Evolutionary conservation across 64 coral and sea anemone species (phyloP), one percentile per base, ranked within the genome.

Genomic region (Cladopsammia gracilis): DNA sequence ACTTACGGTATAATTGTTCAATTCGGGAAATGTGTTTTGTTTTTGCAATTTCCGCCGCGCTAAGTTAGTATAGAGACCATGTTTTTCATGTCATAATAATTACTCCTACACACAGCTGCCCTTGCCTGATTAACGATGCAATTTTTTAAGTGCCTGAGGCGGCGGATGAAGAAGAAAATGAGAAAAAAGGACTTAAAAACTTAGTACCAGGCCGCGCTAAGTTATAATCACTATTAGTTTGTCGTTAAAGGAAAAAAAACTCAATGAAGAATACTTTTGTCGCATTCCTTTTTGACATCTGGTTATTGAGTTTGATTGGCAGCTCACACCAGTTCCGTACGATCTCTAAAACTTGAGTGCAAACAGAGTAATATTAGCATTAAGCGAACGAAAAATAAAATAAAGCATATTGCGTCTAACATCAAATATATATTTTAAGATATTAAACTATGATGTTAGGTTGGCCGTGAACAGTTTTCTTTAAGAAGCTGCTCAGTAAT

Each of bases 341-440:
- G 24, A 50, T 62, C 45, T 75, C 46, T n/a, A n/a, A 7, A 71
- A 71, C 69, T 71, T 71, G 25, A 10, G n/a, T 71, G 34, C 18
- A 1, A 75, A 75, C 15, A 62, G 20, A 44, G 4, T 15, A 75
- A 75, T 44, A 72, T 75, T 75, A 75, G 72, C 72, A 75, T 75
- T 49, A 6, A 6, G 13, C 5, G 13, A 7, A 7, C 16, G 0
- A 49, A 5, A 49, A 75, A 75, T 48, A 24, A 25, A 25, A 75
- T 0, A 14, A 62, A 62, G 14, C 34, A 71, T 75, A 75, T 75
- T 75, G 48, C 20, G 46, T 75, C 14, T 7, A 49, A 20, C 46
- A 50, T 19, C 44, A 43, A 4, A 49, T 50, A 42, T 19, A 49
- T 75, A 4, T 18, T 75, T 25, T 6, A 45, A 42, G 34, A 49